Base-by-base conservation (phyloP, 2,888 invertebrate species). In the Patella depressa region DNA sequence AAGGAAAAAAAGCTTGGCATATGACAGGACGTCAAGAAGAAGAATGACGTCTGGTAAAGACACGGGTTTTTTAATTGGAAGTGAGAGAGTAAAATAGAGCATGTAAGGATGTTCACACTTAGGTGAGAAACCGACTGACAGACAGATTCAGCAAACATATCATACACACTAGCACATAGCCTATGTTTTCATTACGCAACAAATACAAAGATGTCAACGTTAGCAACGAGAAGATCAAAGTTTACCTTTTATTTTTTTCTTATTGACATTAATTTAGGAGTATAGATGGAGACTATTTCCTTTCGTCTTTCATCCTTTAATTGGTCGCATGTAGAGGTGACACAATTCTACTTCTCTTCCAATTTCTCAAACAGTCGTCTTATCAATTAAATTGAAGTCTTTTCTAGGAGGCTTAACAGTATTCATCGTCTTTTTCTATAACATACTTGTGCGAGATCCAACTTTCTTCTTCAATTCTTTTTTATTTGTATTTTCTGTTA, bases 261-360 rank as follows among this genome's bases (percentile, higher is more conserved):
- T 45, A 65, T 65, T 65, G 19, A 65, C 65, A 65, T 65, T 65
- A 65, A 65, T 65, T 65, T 19, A 19, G 19, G 24, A 3, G 24
- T 65, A 65, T 24, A 65, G 24, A 65, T 24, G 65, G 65, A 65
- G 65, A 65, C 19, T 19, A 65, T 65, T 24, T 65, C 65, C 65
- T 19, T 19, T 19, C 45, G 19, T 24, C 65, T 65, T 65, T 65
- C 65, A 65, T 65, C 65, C 19, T 65, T 65, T 65, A 65, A 65
- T 65, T 65, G 65, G 65, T 65, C 19, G 65, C 19, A 65, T 65
- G 65, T 65, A 65, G 65, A 65, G 19, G 19, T 65, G 65, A 65
- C 65, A 65, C 65, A 11, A 24, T 65, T 65, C 65, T 24, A 19
- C 24, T 65, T 24, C 14, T 24, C 24, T 65, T 65, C 65, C 24